Percentiles rank a stretch among this genome's conserved stretches.
These are phyloP conservation scores for Steinernema feltiae DNA, from an alignment of 1,140 invertebrate genomes.

Conservation along the genomic window DNA sequence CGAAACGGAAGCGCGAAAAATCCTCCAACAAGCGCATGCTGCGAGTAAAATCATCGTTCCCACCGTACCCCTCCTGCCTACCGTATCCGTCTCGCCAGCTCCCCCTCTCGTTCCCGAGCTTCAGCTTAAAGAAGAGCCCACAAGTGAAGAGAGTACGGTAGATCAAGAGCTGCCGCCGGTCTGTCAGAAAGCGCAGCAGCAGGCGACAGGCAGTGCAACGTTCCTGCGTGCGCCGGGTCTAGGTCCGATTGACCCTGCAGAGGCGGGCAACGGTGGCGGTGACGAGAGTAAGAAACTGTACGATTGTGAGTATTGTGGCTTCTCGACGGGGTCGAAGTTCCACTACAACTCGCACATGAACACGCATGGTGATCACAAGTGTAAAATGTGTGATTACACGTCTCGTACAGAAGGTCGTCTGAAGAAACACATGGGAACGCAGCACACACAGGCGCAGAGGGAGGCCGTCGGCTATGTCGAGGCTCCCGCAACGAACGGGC, in stretches of 20 bases:
- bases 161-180: background rate
- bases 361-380: conserved; percentile 61
- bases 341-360: conserved; percentile 60
- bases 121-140: background rate
- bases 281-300: no score
- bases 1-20: no score
- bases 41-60: no score
- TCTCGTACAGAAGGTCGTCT: conserved; percentile 64
- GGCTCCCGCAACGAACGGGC: no score
- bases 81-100: background rate
- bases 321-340: conserved; percentile 35
- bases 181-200: background rate
- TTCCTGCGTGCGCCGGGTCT: background rate
- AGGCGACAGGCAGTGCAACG: background rate
- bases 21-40: no score
- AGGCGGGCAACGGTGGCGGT: background rate
- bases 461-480: conserved; percentile 14
- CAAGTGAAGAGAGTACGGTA: background rate
- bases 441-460: conserved; percentile 57
- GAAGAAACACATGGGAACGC: conserved; percentile 64
- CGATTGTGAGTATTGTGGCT: conserved; percentile 47
- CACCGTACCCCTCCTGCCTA: background rate
- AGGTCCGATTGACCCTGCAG: background rate
- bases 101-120: background rate
- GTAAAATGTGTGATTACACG: conserved; percentile 65